Conservation (phyloP, 2,113 vertebrate genomes). For the Sylvietta virens region DNA sequence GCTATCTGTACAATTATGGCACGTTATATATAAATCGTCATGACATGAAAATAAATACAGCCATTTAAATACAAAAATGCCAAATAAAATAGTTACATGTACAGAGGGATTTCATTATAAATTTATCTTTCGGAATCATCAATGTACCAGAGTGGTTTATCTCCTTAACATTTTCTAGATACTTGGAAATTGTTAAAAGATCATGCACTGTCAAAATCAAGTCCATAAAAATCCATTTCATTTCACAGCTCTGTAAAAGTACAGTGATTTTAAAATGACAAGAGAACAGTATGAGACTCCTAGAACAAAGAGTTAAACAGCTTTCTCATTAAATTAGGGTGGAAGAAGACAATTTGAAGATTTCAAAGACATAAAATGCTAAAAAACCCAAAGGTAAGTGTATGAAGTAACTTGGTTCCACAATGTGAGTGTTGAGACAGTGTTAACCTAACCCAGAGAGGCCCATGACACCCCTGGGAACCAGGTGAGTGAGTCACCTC, state of each 20-base stretch:
- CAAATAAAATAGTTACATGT: conserved; percentile 69
- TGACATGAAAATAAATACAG: conserved; percentile 89
- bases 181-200: conserved; percentile 51
- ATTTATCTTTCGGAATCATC: conserved; percentile 58
- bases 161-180: conserved; percentile 41
- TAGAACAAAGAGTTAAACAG: not conserved
- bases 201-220: conserved; percentile 65
- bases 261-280: conserved; percentile 56
- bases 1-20: conserved; percentile 72
- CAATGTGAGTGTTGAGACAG: not conserved
- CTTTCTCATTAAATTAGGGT: conserved; percentile 5
- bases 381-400: not conserved
- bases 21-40: conserved; percentile 72
- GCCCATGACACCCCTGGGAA: not conserved
- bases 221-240: conserved; percentile 66
- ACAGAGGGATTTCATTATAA: conserved; percentile 60
- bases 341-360: not conserved
- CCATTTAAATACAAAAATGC: conserved; percentile 87
- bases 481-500: not conserved
- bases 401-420: not conserved
- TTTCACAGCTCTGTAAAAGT: conserved; percentile 71
- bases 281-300: conserved; percentile 35
- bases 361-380: not conserved
- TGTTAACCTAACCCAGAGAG: not conserved
- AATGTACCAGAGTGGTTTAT: conserved; percentile 64